Evolutionary conservation across 2,113 vertebrate species (phyloP), one percentile per base, ranked within the genome.

Genomic region (Heterochromis multidens): DNA sequence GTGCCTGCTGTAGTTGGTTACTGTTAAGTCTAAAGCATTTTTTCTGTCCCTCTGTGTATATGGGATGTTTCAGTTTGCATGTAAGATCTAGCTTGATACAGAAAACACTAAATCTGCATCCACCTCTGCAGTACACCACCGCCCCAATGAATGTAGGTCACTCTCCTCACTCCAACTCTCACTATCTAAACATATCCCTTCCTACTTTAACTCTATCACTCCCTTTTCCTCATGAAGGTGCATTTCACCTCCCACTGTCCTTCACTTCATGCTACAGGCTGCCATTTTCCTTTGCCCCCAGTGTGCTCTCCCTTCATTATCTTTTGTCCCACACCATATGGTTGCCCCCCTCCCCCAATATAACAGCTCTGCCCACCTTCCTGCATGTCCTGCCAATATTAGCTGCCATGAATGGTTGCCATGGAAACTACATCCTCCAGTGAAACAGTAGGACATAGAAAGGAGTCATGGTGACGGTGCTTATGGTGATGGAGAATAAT

Each of bases 391-490:
- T 84, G 80, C 82, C 86, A 89, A 88, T 91, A 90, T 87, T 81
- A 84, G 46, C 74, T 83, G 77, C 82, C 78, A 90, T 94, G 94
- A 95, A 95, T 95, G 94, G 96, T 97, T 96, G 92, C 95, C 88
- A 58, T 95, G 94, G 96, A 93, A 96, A 96, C 96, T 94, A 86
- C 91, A 92, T 96, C 92, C 91, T 95, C 91, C 85, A 83, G 91
- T 95, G 92, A 93, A 86, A 79, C 90, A 90, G 89, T 79, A 87
- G 89, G 91, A 92, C 91, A 88, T 84, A 83, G 76, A 85, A 80
- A 88, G 91, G 85, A 94, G 88, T 89, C 93, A 88, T 91, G 86
- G 90, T 93, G 94, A 95, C 93, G 93, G 94, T 82, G 93, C 85
- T 93, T 92, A 82, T 93, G 91, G 87, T 95, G 93, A 95, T 94